Base-by-base conservation (phyloP, 2,113 vertebrate species). In the Hippocampus guttulatus region DNA sequence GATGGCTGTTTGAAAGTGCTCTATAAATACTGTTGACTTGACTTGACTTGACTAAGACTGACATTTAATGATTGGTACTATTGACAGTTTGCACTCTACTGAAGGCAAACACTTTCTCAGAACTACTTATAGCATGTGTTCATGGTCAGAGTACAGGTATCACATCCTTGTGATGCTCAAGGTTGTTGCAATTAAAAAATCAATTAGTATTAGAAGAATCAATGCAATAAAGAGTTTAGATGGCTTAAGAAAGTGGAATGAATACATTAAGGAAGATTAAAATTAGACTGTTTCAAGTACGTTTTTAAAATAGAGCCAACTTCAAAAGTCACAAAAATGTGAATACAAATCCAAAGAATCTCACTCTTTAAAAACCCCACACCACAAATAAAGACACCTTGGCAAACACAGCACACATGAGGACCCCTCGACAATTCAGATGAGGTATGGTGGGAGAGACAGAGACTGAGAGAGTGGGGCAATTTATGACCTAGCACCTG, bases 111-210 rank as follows among this genome's bases (percentile, higher is more conserved):
- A 21, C 45, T 11, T 41, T 47, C 49, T 70, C 63, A 43, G 33
- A 69, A 45, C 47, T 73, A 55, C 77, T 83, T 81, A 60, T 30
- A 60, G 57, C 7, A 40, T 73, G 47, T 51, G 11, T 20, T 80
- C 81, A 86, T 11, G 84, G 80, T 52, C 83, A 72, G 23, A 3
- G 7, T 68, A 3, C 43, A 69, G 33, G 71, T 63, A 30, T 51
- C 43, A n/a, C 3, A 33, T 66, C 64, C 73, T 71, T 79, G 41
- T 23, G 70, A 67, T 43, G 2, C 41, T 68, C 67, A 68, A 67
- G 54, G n/a, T 41, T 49, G 62, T 69, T 64, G 8, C 2, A 8
- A 57, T 38, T 15, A 11, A 57, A 75, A 75, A 75, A 73, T 38
- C 71, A 55, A 77, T 74, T 33, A 74, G 55, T 6, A 60, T 21